Percentiles rank a stretch among this genome's conserved stretches.
Evolutionary conservation across 1,140 invertebrate genomes (phyloP).

Genomic region (Zaprionus davidi): DNA sequence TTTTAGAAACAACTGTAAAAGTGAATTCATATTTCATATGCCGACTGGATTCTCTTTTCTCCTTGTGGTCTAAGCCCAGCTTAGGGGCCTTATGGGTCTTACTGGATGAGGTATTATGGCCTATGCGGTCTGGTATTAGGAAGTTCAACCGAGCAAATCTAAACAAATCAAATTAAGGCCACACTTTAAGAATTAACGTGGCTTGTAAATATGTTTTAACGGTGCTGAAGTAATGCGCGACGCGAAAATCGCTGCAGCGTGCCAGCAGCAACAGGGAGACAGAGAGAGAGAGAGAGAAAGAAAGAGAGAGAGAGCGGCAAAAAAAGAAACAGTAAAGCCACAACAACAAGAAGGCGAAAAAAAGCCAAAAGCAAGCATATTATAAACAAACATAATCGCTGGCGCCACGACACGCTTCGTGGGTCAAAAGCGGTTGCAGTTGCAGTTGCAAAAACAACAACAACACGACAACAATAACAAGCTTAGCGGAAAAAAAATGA

Average conservation of each 20-base stretch:
- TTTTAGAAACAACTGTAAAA: not conserved
- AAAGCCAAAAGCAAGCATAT: slow-evolving; percentile 60
- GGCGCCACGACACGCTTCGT: slow-evolving; percentile 81
- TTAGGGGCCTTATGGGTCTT: not conserved
- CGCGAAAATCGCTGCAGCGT: slow-evolving; percentile 74
- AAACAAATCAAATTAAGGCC: slow-evolving; percentile 81
- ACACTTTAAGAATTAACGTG: slow-evolving; percentile 81
- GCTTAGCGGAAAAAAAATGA: slow-evolving; percentile 29
- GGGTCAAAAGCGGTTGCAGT: slow-evolving; percentile 80
- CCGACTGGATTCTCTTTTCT: not conserved
- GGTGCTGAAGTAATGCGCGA: slow-evolving; percentile 80
- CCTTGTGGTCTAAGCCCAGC: not conserved
- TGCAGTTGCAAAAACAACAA: slow-evolving; percentile 52
- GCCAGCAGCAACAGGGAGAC: slow-evolving; percentile 41
- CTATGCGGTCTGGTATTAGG: slow-evolving; percentile 29
- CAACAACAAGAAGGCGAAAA: slow-evolving; percentile 40
- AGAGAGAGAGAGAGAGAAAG: slow-evolving; percentile 1
- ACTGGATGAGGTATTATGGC: slow-evolving; percentile 6
- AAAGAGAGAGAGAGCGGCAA: not conserved
- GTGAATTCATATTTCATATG: not conserved
- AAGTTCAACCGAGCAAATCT: slow-evolving; percentile 63
- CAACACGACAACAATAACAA: slow-evolving; percentile 40
- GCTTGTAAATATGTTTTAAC: slow-evolving; percentile 80
- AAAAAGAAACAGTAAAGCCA: slow-evolving; percentile 69
- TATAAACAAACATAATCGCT: slow-evolving; percentile 82